Evolutionary conservation across 2,113 vertebrate genomes (phyloP).

Genomic region (Sardina pilchardus): DNA sequence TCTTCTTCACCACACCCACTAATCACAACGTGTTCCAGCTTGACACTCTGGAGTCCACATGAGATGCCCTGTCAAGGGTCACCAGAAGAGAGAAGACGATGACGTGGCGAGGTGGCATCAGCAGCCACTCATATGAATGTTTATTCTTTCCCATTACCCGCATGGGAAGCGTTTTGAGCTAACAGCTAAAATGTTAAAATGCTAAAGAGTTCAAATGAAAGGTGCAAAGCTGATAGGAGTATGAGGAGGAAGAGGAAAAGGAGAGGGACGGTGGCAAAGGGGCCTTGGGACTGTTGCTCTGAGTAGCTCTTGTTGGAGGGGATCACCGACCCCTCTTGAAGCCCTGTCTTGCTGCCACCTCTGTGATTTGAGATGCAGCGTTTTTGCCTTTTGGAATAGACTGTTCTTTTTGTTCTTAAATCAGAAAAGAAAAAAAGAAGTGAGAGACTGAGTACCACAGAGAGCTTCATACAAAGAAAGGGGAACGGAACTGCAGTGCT

Average conservation of each 20-base stretch:
- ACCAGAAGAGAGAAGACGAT: slow-evolving; percentile 38
- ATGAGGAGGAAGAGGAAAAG: not conserved
- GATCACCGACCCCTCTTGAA: slow-evolving; percentile 42
- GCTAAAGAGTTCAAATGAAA: not conserved
- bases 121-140: slow-evolving; percentile 53
- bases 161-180: slow-evolving; percentile 66
- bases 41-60: slow-evolving; percentile 95
- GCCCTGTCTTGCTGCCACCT: slow-evolving; percentile 53
- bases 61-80: slow-evolving; percentile 58
- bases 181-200: slow-evolving; percentile 48
- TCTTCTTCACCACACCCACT: slow-evolving; percentile 97
- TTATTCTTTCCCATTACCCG: slow-evolving; percentile 58
- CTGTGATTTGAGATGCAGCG: slow-evolving; percentile 61
- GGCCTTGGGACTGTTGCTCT: slow-evolving; percentile 60
- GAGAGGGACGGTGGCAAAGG: not conserved
- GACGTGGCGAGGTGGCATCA: slow-evolving; percentile 45
- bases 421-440: slow-evolving; percentile 50
- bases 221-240: slow-evolving; percentile 2
- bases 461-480: slow-evolving; percentile 77
- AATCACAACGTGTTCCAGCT: slow-evolving; percentile 97
- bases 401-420: slow-evolving; percentile 49
- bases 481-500: slow-evolving; percentile 53
- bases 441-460: slow-evolving; percentile 51
- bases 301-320: slow-evolving; percentile 49
- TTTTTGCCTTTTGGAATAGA: slow-evolving; percentile 61